Evolutionary conservation across 2,888 invertebrate genomes (phyloP).

Genomic region (Melinaea menophilus): DNA sequence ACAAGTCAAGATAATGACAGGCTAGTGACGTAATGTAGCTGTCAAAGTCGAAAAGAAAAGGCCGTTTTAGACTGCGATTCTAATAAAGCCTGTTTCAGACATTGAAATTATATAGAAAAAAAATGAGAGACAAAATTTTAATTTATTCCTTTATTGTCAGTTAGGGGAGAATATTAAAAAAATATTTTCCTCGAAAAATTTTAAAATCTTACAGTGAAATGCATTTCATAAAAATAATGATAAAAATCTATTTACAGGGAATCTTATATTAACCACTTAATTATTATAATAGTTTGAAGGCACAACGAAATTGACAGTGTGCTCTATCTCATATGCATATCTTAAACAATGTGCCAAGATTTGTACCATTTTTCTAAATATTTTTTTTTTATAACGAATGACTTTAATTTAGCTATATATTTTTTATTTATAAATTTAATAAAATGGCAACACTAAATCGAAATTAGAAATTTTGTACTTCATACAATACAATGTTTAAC

Average conservation of each 20-base stretch:
- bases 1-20: too few relatives aligned
- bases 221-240: slow-evolving; percentile 74
- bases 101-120: not conserved
- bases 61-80: too few relatives aligned
- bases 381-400: slow-evolving; percentile 1
- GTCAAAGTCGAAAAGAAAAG: too few relatives aligned
- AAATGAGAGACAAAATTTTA: slow-evolving; percentile 35
- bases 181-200: slow-evolving; percentile 63
- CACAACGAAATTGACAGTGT: slow-evolving; percentile 52
- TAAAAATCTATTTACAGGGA: slow-evolving; percentile 70
- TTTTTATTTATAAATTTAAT: slow-evolving; percentile 4
- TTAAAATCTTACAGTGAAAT: slow-evolving; percentile 71
- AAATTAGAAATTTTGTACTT: slow-evolving; percentile 46
- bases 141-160: slow-evolving; percentile 76
- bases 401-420: slow-evolving; percentile 10
- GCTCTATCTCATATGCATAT: slow-evolving; percentile 40
- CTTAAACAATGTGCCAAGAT: slow-evolving; percentile 30
- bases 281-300: slow-evolving; percentile 60
- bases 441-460: slow-evolving; percentile 16
- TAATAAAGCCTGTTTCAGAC: too few relatives aligned
- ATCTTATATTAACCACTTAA: slow-evolving; percentile 46
- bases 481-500: slow-evolving; percentile 26
- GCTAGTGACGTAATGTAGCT: too few relatives aligned
- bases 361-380: slow-evolving; percentile 11
- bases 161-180: slow-evolving; percentile 73